Conservation (phyloP, 2,888 invertebrate genomes). For the Gasteruption jaculator region DNA sequence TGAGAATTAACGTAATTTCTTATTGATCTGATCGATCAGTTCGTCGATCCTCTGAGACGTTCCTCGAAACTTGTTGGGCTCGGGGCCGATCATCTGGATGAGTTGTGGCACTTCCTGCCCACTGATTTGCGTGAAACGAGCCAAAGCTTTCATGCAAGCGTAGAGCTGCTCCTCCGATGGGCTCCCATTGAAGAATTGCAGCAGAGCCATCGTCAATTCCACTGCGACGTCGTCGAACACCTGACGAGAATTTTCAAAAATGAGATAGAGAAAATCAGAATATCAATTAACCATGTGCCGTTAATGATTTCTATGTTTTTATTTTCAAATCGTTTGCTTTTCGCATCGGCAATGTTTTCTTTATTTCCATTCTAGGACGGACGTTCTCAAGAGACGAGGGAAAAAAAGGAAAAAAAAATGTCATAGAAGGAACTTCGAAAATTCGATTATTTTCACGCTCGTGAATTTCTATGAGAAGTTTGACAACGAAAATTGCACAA, state of each 20-base stretch:
- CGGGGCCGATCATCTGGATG: constrained; percentile 86
- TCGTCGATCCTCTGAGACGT: constrained; percentile 76
- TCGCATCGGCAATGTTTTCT: too few relatives aligned
- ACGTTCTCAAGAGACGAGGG: too few relatives aligned
- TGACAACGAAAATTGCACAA: too few relatives aligned
- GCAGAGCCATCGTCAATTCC: constrained; percentile 84
- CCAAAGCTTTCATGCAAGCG: constrained; percentile 75
- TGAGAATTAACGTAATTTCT: constrained; percentile 57
- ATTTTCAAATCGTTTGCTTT: too few relatives aligned
- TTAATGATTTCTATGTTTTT: too few relatives aligned
- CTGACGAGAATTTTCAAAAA: too few relatives aligned
- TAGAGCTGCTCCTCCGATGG: constrained; percentile 77
- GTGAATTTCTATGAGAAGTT: constrained; percentile 17
- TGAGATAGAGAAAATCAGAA: too few relatives aligned
- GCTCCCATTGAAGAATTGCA: constrained; percentile 80
- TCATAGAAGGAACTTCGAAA: too few relatives aligned
- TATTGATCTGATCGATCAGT: constrained; percentile 71
- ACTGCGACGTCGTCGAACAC: constrained; percentile 92
- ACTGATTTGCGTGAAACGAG: constrained; percentile 69
- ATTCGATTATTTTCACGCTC: too few relatives aligned
- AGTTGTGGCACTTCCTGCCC: constrained; percentile 81
- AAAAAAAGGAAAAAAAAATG: too few relatives aligned
- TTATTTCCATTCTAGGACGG: too few relatives aligned
- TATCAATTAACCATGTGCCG: too few relatives aligned
- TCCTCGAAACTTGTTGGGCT: constrained; percentile 77